Percentiles rank a stretch among this genome's conserved stretches.
These are phyloP conservation scores for Volucella zonaria DNA, from an alignment of 2,888 invertebrate genomes.

Conservation along the genomic window DNA sequence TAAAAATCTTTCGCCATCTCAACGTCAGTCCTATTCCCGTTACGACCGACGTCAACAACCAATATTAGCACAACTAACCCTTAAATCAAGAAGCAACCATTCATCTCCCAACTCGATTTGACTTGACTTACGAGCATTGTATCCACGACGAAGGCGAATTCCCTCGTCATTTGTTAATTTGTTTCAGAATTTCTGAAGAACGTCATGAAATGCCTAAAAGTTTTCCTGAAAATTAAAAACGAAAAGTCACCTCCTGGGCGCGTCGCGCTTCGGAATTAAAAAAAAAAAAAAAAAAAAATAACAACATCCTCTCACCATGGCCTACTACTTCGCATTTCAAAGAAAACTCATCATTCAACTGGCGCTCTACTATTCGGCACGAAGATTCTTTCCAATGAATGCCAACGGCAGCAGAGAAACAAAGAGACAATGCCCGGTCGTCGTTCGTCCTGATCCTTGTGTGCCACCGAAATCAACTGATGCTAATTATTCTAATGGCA, in stretches of 20 bases:
- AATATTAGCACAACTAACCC: constrained; percentile 30
- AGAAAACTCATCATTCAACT: constrained; percentile 55
- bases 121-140: background rate
- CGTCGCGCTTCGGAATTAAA: constrained; percentile 37
- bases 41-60: background rate
- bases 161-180: constrained; percentile 36
- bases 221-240: constrained; percentile 67
- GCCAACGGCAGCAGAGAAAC: background rate
- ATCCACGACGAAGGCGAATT: background rate
- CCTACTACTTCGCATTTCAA: constrained; percentile 3
- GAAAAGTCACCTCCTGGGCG: constrained; percentile 57
- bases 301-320: constrained; percentile 11
- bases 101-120: constrained; percentile 41
- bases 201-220: constrained; percentile 63
- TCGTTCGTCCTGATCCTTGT: constrained; percentile 38
- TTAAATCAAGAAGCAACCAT: constrained; percentile 51
- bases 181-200: constrained; percentile 25
- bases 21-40: no score
- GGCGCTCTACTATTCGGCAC: background rate
- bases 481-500: constrained; percentile 71
- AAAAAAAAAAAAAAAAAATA: no score
- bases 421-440: constrained; percentile 21
- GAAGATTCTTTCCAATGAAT: constrained; percentile 36
- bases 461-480: constrained; percentile 66
- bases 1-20: no score